Percentiles rank a stretch among this genome's conserved stretches.
Conservation (phyloP, 2,113 vertebrate genomes). For the Pterocles gutturalis region DNA sequence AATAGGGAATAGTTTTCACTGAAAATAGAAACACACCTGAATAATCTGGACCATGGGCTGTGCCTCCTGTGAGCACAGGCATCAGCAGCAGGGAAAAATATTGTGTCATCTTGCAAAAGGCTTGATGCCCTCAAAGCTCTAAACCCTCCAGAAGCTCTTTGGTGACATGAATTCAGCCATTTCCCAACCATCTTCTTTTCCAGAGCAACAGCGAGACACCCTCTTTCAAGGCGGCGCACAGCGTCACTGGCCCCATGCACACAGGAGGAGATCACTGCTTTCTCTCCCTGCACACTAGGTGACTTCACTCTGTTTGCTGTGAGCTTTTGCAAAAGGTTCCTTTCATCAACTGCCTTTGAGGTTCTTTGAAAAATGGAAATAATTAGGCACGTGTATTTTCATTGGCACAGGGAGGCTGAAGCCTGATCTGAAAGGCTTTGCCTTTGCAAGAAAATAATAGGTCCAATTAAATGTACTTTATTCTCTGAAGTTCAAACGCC, state of each 20-base stretch:
- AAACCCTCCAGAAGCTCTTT: background rate
- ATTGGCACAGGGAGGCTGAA: conserved; percentile 66
- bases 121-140: background rate
- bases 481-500: conserved; percentile 74
- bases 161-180: background rate
- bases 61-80: background rate
- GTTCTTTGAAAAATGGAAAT: conserved; percentile 76
- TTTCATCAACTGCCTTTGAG: conserved; percentile 77
- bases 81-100: background rate
- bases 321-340: conserved; percentile 69
- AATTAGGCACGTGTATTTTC: conserved; percentile 77
- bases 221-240: background rate
- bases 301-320: conserved; percentile 65
- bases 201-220: background rate
- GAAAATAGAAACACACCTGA: background rate
- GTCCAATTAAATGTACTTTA: conserved; percentile 76
- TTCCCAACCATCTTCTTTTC: background rate
- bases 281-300: conserved; percentile 43
- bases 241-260: background rate
- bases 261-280: conserved; percentile 21
- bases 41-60: background rate
- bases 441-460: conserved; percentile 71
- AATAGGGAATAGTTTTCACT: background rate
- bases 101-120: background rate
- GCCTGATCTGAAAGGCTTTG: conserved; percentile 75